Base-by-base conservation (phyloP, 2,888 invertebrate genomes). In the Tupiocoris notatus region DNA sequence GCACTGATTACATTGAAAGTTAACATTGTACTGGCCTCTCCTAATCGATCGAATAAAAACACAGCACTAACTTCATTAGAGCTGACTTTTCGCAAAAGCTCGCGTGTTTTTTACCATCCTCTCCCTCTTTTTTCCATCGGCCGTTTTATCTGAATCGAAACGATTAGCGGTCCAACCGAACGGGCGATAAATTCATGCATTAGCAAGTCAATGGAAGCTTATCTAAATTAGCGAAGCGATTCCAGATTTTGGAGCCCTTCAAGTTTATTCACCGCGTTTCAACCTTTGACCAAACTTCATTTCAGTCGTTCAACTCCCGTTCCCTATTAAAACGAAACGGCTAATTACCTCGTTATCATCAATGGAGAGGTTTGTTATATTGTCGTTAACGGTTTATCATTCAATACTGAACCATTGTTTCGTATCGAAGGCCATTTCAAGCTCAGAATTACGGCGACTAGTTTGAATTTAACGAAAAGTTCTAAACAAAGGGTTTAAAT, bases 161-260 rank as follows among this genome's bases (percentile, higher is more conserved):
- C 39, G 39, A 39, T 39, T 39, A 39, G 39, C 39, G 39, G 39
- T 39, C 39, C 6, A 12, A 12, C 12, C 39, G 39, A 39, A 12
- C 6, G 39, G 39, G 39, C 39, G 39, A 39, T 39, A 39, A 39
- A 39, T 39, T 39, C 39, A 39, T 39, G 39, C 39, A 67, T 67
- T 67, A 67, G 67, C 67, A 18, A 67, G 67, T 67, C 67, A 67
- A 67, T 56, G 39, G 67, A 56, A 39, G 67, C 56, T 67, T 67
- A 67, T 67, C 67, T 67, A 67, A 67, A 67, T 67, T 67, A 67
- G 67, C 67, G 56, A 67, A n/a, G 21, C 67, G 54, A 57, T 57
- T 67, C 21, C 20, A 22, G 67, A 67, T 67, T 67, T 57, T 22
- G 20, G n/a, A n/a, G 67, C 39, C 67, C 67, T 67, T 59, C 59